Evolutionary conservation across 2,888 invertebrate genomes (phyloP), one percentile per base, ranked within the genome.

Genomic region (Plebejus argus): DNA sequence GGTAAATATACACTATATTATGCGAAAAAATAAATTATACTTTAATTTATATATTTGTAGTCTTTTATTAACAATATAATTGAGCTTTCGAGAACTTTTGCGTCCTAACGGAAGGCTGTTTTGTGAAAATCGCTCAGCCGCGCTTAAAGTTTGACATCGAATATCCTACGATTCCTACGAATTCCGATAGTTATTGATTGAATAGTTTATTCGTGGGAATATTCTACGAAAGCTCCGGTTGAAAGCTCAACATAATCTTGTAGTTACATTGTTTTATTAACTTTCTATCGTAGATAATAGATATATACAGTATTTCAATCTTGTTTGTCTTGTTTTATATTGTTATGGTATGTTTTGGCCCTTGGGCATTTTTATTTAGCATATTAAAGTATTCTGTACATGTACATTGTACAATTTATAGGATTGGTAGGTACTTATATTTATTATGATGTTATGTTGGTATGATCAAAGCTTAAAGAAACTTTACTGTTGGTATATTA

Each of bases 1-100:
- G 77, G 77, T 77, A 58, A 72, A 72, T 77, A 23, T 77, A 58
- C 39, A 3, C 39, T 53, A 15, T 70, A 35, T 70, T 76, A n/a
- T 56, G 58, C 6, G 8, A 6, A 10, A 3, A 6, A 72, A 72
- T 45, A 72, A 23, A 45, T 72, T 18, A 18, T 45, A 6, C 12
- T 23, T 20, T 10, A 5, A 10, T 8, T 71, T 39, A 20, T 35
- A 6, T n/a, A 35, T n/a, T 4, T 3, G 35, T n/a, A 71, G 35
- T 0, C 15, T 39, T 71, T 71, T 7, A 39, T 20, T 35, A n/a
- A 3, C 8, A n/a, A 71, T 71, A 39, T n/a, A 39, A 49, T 74
- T 49, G 28, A 74, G 74, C 49, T 74, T 74, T 74, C 23, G 15
- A 7, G 74, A 74, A 74, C 49, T 74, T 74, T 74, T 49, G 74